phyloP scores from a whole-genome alignment of 1,140 invertebrate genomes.

The Apis cerana region DNA sequence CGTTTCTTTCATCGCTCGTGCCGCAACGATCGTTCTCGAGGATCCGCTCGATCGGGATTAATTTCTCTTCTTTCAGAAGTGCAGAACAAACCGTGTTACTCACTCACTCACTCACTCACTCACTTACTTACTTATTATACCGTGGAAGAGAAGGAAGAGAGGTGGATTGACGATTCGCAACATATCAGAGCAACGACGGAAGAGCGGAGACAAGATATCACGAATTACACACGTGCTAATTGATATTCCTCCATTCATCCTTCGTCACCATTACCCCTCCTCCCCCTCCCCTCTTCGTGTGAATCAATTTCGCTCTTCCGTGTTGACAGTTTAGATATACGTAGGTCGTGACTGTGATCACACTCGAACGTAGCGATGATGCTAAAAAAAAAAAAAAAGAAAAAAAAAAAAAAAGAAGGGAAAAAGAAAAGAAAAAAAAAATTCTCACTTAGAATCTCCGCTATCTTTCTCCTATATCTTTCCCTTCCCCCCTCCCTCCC shows the following conservation, averaged over 20 bases:
- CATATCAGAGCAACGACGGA: constrained; percentile 68
- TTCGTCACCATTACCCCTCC: not conserved
- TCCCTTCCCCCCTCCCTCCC: not conserved
- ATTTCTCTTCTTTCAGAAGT: constrained; percentile 28
- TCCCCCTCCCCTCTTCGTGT: too few species aligned
- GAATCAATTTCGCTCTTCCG: constrained; percentile 35
- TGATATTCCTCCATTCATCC: not conserved
- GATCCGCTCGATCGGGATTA: not conserved
- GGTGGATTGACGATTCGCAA: constrained; percentile 58
- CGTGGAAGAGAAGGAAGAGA: constrained; percentile 25
- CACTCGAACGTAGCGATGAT: constrained; percentile 53
- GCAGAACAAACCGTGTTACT: not conserved
- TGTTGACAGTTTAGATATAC: constrained; percentile 52
- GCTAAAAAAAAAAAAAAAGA: constrained; percentile 13
- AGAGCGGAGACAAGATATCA: constrained; percentile 16
- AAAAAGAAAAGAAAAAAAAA: too few species aligned
- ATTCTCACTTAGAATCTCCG: too few species aligned
- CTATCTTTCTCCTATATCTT: too few species aligned
- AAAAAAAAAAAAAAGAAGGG: too few species aligned
- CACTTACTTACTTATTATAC: constrained; percentile 33
- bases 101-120: too few species aligned
- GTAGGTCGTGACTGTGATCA: constrained; percentile 49
- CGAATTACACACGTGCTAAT: constrained; percentile 1
- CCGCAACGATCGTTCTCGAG: not conserved
- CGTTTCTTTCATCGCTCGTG: constrained; percentile 32